A percentile compares a stretch with the other conserved stretches of the same genome.
Conservation (phyloP, 2,888 invertebrate genomes). For the Latheticus oryzae region DNA sequence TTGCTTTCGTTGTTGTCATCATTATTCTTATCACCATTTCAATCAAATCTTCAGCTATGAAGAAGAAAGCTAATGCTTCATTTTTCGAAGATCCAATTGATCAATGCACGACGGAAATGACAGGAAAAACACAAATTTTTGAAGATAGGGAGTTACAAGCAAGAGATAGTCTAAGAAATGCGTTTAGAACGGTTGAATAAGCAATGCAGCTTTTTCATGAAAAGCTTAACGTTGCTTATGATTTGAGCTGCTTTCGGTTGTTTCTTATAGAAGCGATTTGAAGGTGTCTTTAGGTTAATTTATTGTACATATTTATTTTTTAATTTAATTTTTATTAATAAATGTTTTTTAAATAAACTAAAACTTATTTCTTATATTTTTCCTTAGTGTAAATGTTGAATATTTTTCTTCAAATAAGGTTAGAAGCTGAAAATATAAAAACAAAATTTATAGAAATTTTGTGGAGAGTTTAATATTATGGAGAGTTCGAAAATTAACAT, state of each 20-base stretch:
- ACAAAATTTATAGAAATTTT: too few species aligned
- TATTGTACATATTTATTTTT: conserved; percentile 32
- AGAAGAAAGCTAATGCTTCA: conserved; percentile 26
- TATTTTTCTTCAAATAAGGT: too few species aligned
- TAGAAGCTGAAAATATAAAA: too few species aligned
- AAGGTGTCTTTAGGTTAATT: conserved; percentile 19
- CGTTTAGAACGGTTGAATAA: conserved; percentile 51
- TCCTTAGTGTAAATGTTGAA: too few species aligned
- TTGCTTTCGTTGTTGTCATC: conserved; percentile 56
- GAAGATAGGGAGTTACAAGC: conserved; percentile 53
- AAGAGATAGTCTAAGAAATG: conserved; percentile 50
- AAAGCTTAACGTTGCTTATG: conserved; percentile 15
- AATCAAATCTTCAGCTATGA: conserved; percentile 18
- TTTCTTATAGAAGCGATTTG: conserved; percentile 41
- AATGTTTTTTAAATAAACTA: too few species aligned
- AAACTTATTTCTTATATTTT: too few species aligned
- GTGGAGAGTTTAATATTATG: too few species aligned
- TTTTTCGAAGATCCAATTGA: conserved; percentile 46
- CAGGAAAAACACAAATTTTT: conserved; percentile 48
- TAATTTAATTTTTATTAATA: not conserved
- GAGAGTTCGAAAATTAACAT: too few species aligned
- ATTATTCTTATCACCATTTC: conserved; percentile 50
- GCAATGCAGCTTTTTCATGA: conserved; percentile 9
- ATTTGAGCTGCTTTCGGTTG: conserved; percentile 27
- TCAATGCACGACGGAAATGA: conserved; percentile 45